Conservation (phyloP, 2,888 invertebrate genomes). For the Bembecia ichneumoniformis region DNA sequence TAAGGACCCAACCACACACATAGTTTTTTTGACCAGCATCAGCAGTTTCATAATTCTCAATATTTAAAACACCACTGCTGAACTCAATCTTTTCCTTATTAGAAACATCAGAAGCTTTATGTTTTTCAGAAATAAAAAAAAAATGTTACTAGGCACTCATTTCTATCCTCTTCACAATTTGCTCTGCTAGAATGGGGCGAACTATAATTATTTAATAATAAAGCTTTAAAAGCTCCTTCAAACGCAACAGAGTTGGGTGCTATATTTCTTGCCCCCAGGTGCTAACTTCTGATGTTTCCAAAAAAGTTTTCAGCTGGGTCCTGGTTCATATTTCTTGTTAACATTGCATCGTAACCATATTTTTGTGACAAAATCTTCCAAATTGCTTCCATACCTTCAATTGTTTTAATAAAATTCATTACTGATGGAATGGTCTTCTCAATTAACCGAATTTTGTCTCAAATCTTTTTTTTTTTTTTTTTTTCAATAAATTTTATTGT, state of each 20-base stretch:
- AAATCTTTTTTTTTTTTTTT: neutral
- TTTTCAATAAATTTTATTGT: neutral
- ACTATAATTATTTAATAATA: neutral
- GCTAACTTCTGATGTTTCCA: neutral
- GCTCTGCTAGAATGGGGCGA: neutral
- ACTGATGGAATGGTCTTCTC: slow-evolving; percentile 4
- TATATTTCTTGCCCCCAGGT: neutral
- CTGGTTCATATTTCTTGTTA: neutral
- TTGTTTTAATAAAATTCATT: slow-evolving; percentile 9
- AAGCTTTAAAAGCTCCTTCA: neutral
- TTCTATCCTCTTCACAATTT: neutral
- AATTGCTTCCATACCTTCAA: slow-evolving; percentile 7
- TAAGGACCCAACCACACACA: neutral
- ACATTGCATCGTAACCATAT: neutral
- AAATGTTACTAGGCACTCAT: neutral
- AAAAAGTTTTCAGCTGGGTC: neutral
- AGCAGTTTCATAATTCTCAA: neutral
- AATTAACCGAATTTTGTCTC: slow-evolving; percentile 1
- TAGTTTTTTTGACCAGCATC: neutral
- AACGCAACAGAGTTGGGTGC: neutral
- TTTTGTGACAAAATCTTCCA: slow-evolving; percentile 6
- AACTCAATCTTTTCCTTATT: neutral
- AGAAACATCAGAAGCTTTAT: neutral
- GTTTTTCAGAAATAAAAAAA: neutral
- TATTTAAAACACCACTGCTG: neutral